These are phyloP conservation scores for Tylochromis polylepis DNA, from an alignment of 2,113 vertebrate genomes.

Conservation along the genomic window DNA sequence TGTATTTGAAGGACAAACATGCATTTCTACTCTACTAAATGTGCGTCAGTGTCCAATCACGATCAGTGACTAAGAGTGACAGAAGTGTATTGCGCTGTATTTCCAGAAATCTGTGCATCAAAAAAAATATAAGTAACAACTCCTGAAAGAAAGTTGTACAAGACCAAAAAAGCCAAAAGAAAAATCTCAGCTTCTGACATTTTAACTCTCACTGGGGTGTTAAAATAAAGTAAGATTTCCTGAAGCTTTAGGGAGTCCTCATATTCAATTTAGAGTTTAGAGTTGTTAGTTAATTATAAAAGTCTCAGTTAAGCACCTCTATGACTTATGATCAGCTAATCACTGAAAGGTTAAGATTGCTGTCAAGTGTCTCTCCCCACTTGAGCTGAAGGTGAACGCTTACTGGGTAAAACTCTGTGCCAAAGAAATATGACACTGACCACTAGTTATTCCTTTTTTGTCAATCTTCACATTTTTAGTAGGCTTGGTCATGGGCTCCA, in stretches of 20 bases:
- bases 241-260: neutral
- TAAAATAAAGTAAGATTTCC: neutral
- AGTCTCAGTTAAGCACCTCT: neutral
- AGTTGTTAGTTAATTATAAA: neutral
- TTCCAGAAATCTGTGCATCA: neutral
- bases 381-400: neutral
- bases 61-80: constrained; percentile 54
- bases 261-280: neutral
- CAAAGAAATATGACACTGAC: neutral
- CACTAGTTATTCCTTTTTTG: neutral
- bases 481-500: neutral
- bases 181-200: neutral
- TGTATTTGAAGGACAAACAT: constrained; percentile 64
- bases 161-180: neutral
- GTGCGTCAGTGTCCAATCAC: constrained; percentile 48
- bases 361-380: neutral
- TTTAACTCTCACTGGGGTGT: neutral
- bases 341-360: constrained; percentile 6
- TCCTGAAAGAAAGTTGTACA: neutral
- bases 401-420: neutral
- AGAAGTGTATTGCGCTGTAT: neutral
- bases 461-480: neutral
- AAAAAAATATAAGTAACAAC: neutral
- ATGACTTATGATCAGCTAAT: constrained; percentile 10
- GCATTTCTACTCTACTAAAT: constrained; percentile 64